Base-by-base conservation (phyloP, 2,113 vertebrate species). In the Neodon shergylaensis region DNA sequence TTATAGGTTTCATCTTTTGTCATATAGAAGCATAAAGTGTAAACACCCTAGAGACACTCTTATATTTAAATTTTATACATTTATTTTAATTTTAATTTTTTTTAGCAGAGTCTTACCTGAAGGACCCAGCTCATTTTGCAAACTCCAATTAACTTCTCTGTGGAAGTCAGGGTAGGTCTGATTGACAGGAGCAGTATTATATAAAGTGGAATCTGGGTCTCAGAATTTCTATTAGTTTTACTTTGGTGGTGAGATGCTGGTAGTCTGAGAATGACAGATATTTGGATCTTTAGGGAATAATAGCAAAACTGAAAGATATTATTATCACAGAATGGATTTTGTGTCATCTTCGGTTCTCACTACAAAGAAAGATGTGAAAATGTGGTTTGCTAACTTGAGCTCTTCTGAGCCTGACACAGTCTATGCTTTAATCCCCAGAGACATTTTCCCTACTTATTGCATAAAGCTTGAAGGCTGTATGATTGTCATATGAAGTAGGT, bases 301-400 rank as follows among this genome's bases (percentile, higher is more conserved):
- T 87, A 86, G 86, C 94, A 92, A 91, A 94, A n/a, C 12, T 87
- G 92, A 97, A 90, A 95, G 86, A 92, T 79, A 97, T 88, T 90
- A 96, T 97, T 97, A 96, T 93, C 93, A 90, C 85, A 78, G 92
- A 96, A 91, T 63, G 77, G 94, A 94, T 95, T 96, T 95, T 81
- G 74, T 97, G 79, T 94, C 92, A 94, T 47, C 92, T 97, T 93
- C 89, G 28, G 36, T 96, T 97, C 79, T 95, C 90, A 93, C 90
- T 97, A 86, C 36, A 94, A 96, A 92, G 54, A 52, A 95, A 97
- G 81, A 97, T 94, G 87, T 94, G 92, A 97, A 93, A 93, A 92
- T 90, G 73, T 72, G 54, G 28, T 88, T 95, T 90, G 86, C 76
- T 96, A 93, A 96, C 70, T 70, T 94, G 68, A 90, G 39, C 79